Percentiles rank a stretch among this genome's conserved stretches.
phyloP scores from a whole-genome alignment of 2,797 vertebrate species.

The Tapirus indicus region DNA sequence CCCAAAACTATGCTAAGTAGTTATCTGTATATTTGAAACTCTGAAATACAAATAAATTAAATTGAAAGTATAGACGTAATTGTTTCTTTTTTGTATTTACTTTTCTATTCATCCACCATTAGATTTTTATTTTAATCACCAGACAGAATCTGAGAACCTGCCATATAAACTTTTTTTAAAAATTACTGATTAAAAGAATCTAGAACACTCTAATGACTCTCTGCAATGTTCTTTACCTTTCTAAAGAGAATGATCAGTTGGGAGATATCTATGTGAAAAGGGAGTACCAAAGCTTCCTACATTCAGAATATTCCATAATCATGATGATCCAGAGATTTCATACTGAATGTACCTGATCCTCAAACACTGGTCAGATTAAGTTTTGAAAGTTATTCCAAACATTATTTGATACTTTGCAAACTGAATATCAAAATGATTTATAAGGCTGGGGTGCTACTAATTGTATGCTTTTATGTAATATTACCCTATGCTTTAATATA shows the following conservation, averaged over 20 bases:
- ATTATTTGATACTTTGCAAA: constrained; percentile 1
- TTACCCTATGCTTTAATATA: not conserved
- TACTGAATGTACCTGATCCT: not conserved
- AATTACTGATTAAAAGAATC: not conserved
- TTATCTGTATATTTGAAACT: not conserved
- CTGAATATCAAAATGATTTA: not conserved
- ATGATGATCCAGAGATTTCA: not conserved
- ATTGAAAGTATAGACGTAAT: not conserved
- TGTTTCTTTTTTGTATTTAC: not conserved
- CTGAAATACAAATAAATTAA: not conserved
- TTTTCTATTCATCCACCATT: not conserved
- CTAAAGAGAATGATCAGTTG: not conserved
- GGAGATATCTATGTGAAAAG: not conserved
- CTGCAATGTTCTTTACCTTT: not conserved
- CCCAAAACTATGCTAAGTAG: not conserved
- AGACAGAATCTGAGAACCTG: not conserved
- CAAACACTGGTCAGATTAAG: not conserved
- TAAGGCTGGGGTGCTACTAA: not conserved
- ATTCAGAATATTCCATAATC: not conserved
- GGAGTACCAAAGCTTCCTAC: not conserved
- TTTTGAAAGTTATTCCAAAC: not conserved
- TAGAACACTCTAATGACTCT: not conserved
- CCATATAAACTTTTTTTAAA: not conserved
- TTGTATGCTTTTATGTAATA: not conserved
- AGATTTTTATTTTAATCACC: not conserved